These are phyloP conservation scores for Podiceps cristatus DNA, from an alignment of 2,113 vertebrate genomes.

Conservation along the genomic window DNA sequence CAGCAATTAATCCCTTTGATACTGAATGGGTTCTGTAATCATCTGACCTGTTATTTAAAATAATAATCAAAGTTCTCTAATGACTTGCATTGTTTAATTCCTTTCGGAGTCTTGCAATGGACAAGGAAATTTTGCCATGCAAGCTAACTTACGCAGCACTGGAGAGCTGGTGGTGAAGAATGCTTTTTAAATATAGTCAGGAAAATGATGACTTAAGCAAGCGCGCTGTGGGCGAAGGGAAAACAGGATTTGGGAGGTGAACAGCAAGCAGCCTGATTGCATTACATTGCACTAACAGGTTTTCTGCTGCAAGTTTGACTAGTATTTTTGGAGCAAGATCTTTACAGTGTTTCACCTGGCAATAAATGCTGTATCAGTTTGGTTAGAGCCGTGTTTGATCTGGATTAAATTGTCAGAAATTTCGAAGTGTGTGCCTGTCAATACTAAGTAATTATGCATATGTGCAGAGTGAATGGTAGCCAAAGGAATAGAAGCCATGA, in stretches of 20 bases:
- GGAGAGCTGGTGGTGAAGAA: neutral
- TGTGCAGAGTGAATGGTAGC: neutral
- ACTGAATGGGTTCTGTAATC: neutral
- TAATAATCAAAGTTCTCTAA: constrained; percentile 19
- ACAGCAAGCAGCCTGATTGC: neutral
- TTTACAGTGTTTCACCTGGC: neutral
- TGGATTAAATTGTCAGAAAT: neutral
- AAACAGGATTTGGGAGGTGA: neutral
- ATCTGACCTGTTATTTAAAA: constrained; percentile 13
- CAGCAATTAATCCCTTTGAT: constrained; percentile 6
- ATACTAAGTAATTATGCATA: neutral
- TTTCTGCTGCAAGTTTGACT: neutral
- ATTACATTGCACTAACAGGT: neutral
- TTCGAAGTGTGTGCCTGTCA: neutral
- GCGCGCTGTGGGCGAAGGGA: neutral
- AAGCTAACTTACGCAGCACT: neutral
- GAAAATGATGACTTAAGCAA: constrained; percentile 10
- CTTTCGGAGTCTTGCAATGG: neutral
- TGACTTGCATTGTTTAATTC: constrained; percentile 12
- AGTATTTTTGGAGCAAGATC: neutral
- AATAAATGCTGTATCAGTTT: neutral
- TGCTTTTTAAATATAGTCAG: neutral
- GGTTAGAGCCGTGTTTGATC: neutral
- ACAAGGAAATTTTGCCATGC: neutral
- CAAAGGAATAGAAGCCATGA: neutral